A percentile compares a stretch with the other conserved stretches of the same genome.
These are phyloP conservation scores for Ceratitis capitata DNA, from an alignment of 1,140 invertebrate genomes.

Conservation along the genomic window DNA sequence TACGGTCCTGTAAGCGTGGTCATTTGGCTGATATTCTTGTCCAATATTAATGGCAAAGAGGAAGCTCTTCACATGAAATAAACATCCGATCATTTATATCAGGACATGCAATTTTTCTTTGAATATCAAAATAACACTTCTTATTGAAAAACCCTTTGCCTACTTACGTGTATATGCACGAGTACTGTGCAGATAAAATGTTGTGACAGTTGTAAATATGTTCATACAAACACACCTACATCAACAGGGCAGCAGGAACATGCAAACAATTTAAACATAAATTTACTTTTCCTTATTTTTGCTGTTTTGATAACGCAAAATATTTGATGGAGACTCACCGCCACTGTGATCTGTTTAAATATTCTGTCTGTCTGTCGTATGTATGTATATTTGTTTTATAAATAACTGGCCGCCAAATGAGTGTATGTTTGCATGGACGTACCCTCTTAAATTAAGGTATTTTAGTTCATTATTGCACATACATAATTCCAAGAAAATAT, in stretches of 20 bases:
- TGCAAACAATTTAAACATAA: neutral
- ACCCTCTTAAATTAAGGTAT: neutral
- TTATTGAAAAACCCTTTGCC: too few relatives aligned
- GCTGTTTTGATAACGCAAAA: neutral
- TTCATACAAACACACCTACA: neutral
- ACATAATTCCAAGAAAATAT: neutral
- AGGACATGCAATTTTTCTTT: too few relatives aligned
- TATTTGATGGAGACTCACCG: neutral
- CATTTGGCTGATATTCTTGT: too few relatives aligned
- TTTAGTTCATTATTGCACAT: neutral
- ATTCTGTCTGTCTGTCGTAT: neutral
- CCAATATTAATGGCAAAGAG: too few relatives aligned
- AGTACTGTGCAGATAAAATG: neutral
- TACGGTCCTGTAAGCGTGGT: too few relatives aligned
- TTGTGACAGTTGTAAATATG: neutral
- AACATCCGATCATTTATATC: too few relatives aligned
- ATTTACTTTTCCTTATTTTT: neutral
- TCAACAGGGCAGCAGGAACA: neutral
- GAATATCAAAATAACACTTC: too few relatives aligned
- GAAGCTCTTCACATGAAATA: too few relatives aligned
- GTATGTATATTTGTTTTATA: neutral
- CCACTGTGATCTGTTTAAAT: neutral
- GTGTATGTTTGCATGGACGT: neutral
- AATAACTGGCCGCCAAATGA: too few relatives aligned
- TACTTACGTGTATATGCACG: neutral